phyloP scores from a whole-genome alignment of 2,113 vertebrate species.

The Origma solitaria region DNA sequence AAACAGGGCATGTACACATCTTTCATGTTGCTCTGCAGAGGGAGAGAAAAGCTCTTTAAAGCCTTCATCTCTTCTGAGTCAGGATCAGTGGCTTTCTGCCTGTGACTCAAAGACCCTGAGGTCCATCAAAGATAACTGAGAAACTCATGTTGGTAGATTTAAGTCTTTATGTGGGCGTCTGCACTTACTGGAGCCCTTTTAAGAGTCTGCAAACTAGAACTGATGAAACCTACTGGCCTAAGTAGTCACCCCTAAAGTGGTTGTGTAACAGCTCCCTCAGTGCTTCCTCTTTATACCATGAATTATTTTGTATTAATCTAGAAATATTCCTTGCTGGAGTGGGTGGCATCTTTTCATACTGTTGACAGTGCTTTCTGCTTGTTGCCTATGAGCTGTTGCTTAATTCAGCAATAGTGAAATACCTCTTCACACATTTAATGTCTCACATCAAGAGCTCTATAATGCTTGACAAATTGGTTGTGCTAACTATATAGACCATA shows the following conservation, averaged over 20 bases:
- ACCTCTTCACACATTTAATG: constrained; percentile 17
- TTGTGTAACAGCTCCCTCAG: background rate
- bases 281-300: background rate
- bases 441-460: constrained; percentile 8
- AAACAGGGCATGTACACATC: background rate
- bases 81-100: background rate
- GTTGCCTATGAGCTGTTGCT: constrained; percentile 31
- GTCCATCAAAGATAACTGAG: background rate
- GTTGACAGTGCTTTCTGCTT: background rate
- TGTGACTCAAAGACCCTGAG: background rate
- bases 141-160: background rate
- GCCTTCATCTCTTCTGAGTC: background rate
- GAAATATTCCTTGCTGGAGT: background rate
- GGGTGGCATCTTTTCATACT: background rate
- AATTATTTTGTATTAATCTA: background rate
- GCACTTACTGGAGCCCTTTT: background rate
- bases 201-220: background rate
- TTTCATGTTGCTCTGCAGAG: background rate
- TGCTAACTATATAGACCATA: constrained; percentile 37
- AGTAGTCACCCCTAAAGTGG: background rate
- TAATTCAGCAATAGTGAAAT: constrained; percentile 39
- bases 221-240: background rate
- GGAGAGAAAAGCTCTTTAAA: background rate
- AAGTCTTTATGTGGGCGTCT: background rate
- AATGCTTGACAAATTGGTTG: constrained; percentile 24